Percentiles rank a stretch among this genome's conserved stretches.
Conservation (phyloP, 1,140 invertebrate species). For the Sogatella furcifera region DNA sequence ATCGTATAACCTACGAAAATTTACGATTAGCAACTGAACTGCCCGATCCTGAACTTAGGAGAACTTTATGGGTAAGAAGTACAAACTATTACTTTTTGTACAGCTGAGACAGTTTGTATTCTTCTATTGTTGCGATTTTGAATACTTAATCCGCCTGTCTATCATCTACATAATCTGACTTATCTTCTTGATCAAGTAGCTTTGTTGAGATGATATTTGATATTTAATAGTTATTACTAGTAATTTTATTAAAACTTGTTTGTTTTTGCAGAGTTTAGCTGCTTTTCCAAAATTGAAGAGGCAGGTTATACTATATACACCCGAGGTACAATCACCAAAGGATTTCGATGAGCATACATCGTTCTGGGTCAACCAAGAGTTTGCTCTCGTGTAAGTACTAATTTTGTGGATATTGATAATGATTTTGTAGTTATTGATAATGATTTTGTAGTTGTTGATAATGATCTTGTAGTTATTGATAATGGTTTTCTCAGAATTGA, state of each 20-base stretch:
- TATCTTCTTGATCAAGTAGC: too few species aligned
- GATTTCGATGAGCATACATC: constrained; percentile 87
- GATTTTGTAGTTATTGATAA: too few species aligned
- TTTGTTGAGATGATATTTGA: too few species aligned
- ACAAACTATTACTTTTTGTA: too few species aligned
- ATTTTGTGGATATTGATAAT: not conserved
- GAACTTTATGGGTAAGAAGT: constrained; percentile 91
- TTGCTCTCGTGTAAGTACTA: constrained; percentile 60
- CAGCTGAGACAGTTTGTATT: too few species aligned
- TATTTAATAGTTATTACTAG: too few species aligned
- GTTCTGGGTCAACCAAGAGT: constrained; percentile 97
- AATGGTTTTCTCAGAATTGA: too few species aligned
- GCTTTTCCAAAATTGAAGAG: constrained; percentile 95
- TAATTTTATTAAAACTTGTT: constrained; percentile 4
- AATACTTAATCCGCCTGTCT: too few species aligned
- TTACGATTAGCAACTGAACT: constrained; percentile 91
- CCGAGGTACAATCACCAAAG: constrained; percentile 71
- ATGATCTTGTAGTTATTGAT: too few species aligned
- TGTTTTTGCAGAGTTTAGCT: constrained; percentile 61
- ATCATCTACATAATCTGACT: too few species aligned
- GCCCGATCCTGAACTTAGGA: constrained; percentile 87
- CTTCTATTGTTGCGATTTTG: too few species aligned
- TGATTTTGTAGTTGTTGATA: too few species aligned
- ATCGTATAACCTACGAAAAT: constrained; percentile 92
- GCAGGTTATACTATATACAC: constrained; percentile 76